These are phyloP conservation scores for Trichechus manatus DNA, from an alignment of 2,113 vertebrate species.

Conservation along the genomic window DNA sequence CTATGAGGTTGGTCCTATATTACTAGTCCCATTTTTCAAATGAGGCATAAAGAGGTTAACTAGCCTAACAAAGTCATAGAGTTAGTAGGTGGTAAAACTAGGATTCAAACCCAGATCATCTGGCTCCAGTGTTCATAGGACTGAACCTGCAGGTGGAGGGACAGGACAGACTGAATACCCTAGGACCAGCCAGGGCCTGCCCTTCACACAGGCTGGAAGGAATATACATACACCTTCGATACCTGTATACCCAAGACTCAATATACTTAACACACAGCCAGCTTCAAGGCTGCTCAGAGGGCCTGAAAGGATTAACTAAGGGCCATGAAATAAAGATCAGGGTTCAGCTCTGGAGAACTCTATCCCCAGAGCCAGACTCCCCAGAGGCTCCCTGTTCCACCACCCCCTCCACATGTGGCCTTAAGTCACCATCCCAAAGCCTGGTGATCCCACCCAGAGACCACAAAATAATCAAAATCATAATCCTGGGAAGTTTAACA, in stretches of 20 bases:
- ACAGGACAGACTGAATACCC: not conserved
- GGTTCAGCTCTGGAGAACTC: not conserved
- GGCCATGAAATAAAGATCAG: not conserved
- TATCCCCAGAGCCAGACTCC: not conserved
- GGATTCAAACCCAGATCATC: not conserved
- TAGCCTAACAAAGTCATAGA: not conserved
- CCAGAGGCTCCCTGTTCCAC: not conserved
- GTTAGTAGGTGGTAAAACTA: not conserved
- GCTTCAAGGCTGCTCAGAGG: not conserved
- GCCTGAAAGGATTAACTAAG: not conserved
- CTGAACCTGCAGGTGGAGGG: not conserved
- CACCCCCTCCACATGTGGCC: not conserved
- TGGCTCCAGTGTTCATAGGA: not conserved
- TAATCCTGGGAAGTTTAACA: not conserved
- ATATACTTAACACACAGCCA: not conserved
- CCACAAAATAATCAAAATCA: not conserved
- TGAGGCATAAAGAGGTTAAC: conserved; percentile 5
- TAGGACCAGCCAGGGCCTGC: not conserved
- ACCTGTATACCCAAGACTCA: not conserved
- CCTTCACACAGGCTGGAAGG: not conserved
- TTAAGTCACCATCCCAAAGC: not conserved
- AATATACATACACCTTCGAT: not conserved
- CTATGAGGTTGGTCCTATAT: not conserved
- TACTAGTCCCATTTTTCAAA: not conserved
- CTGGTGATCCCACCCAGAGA: not conserved